These are phyloP conservation scores for Drosophila mauritiana DNA, from an alignment of 1,140 invertebrate species.

Conservation along the genomic window DNA sequence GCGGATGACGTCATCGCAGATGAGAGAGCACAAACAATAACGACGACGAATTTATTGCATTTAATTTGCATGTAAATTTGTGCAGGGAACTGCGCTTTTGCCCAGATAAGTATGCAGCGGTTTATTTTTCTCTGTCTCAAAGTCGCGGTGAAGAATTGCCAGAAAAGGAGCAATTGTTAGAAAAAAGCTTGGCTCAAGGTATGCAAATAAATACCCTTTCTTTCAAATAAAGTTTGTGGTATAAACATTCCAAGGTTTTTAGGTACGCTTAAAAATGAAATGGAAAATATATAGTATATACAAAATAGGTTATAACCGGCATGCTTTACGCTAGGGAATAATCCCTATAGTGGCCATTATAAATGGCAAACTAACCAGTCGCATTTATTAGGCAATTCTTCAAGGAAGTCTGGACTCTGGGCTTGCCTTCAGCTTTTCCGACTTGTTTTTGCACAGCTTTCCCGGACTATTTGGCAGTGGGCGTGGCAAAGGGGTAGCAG, in stretches of 20 bases:
- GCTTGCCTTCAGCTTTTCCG: constrained; percentile 6
- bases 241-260: too few relatives aligned
- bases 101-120: constrained; percentile 42
- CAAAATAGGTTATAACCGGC: too few relatives aligned
- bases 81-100: constrained; percentile 47
- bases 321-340: background rate
- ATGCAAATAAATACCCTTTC: constrained; percentile 1
- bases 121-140: constrained; percentile 44
- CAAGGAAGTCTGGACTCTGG: constrained; percentile 20
- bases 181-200: background rate
- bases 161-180: constrained; percentile 18
- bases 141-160: constrained; percentile 29
- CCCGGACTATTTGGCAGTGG: constrained; percentile 13
- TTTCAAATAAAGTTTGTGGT: too few relatives aligned
- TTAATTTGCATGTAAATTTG: constrained; percentile 53
- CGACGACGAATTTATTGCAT: constrained; percentile 51
- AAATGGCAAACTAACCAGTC: constrained; percentile 61
- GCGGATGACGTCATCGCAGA: constrained; percentile 35
- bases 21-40: constrained; percentile 36
- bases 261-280: background rate
- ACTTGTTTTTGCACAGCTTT: constrained; percentile 17
- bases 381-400: constrained; percentile 59
- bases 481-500: background rate
- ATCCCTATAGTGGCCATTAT: constrained; percentile 22
- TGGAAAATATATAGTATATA: background rate